Evolutionary conservation across 2,113 vertebrate species (phyloP).

Genomic region (Anguilla japonica): DNA sequence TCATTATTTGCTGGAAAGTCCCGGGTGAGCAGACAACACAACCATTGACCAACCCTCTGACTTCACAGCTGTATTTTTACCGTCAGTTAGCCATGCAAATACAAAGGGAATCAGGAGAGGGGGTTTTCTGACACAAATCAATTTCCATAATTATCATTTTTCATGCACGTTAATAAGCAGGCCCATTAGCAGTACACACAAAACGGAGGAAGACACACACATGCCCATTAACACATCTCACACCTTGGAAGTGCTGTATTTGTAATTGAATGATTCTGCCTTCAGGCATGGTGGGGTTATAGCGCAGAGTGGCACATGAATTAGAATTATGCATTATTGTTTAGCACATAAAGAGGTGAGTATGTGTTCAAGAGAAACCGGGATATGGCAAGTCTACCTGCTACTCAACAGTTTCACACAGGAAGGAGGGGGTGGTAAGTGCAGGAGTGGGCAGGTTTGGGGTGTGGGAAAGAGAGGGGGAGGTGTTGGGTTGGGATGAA

Average conservation of each 20-base stretch:
- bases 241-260: background rate
- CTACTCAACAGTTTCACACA: background rate
- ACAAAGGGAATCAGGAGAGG: background rate
- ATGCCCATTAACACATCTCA: background rate
- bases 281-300: background rate
- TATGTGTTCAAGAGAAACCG: background rate
- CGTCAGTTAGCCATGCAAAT: background rate
- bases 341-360: background rate
- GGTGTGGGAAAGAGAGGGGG: background rate
- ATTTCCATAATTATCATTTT: background rate
- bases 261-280: background rate
- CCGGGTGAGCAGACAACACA: background rate
- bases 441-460: background rate
- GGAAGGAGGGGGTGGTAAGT: background rate
- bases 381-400: background rate
- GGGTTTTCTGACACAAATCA: background rate
- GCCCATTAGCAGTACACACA: background rate
- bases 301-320: background rate
- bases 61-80: background rate
- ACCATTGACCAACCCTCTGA: background rate
- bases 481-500: background rate
- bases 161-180: background rate
- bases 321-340: background rate
- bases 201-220: background rate
- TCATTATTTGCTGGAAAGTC: constrained; percentile 93